Percentiles rank a stretch among this genome's conserved stretches.
Evolutionary conservation across 1,140 invertebrate genomes (phyloP).

Genomic region (Trachymyrmex cornetzi): DNA sequence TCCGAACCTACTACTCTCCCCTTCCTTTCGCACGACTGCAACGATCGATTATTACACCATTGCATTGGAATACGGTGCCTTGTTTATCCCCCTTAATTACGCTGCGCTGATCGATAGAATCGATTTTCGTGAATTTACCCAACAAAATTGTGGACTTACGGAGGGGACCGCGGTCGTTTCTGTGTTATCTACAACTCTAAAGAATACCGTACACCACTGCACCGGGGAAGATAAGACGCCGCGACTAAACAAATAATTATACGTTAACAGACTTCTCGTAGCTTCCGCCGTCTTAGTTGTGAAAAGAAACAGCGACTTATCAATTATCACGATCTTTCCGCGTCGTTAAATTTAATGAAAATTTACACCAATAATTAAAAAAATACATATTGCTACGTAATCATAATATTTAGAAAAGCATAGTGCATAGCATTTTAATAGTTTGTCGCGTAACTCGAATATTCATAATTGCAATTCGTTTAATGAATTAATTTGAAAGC

Average conservation of each 20-base stretch:
- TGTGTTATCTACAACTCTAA: slow-evolving; percentile 18
- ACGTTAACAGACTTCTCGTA: slow-evolving; percentile 1
- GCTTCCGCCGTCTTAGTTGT: not conserved
- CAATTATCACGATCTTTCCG: not conserved
- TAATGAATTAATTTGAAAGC: not conserved
- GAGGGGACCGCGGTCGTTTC: slow-evolving; percentile 1
- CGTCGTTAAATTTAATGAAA: not conserved
- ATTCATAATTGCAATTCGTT: not conserved
- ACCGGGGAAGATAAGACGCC: not conserved
- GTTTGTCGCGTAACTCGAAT: not conserved
- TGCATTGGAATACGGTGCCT: slow-evolving; percentile 73
- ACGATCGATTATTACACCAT: slow-evolving; percentile 74
- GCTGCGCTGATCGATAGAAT: slow-evolving; percentile 68
- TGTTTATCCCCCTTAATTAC: slow-evolving; percentile 77
- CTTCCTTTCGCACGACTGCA: slow-evolving; percentile 42
- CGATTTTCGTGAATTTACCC: slow-evolving; percentile 68
- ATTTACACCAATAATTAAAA: not conserved
- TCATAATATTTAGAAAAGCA: not conserved
- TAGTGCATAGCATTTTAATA: not conserved
- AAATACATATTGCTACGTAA: not conserved
- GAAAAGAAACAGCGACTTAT: not conserved
- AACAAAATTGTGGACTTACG: slow-evolving; percentile 65
- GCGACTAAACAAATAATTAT: slow-evolving; percentile 46
- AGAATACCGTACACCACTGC: slow-evolving; percentile 37
- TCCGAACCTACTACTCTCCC: slow-evolving; percentile 42